Conservation (phyloP, 2,113 vertebrate genomes). For the Chaetodon auriga region DNA sequence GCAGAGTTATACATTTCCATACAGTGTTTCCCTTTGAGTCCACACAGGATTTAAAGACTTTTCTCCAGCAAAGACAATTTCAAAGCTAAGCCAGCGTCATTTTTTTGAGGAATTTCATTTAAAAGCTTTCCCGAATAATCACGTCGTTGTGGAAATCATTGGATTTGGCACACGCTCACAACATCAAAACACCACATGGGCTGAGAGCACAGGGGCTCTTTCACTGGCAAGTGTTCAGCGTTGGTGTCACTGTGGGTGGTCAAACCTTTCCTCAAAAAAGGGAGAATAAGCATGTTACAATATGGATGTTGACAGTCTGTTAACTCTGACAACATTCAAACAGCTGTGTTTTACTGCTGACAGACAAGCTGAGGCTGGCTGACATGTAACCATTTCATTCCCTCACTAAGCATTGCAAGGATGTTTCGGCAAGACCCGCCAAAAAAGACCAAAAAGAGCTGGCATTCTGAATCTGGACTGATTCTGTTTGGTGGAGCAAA, state of each 20-base stretch:
- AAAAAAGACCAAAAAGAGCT: not conserved
- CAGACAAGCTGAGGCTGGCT: conserved; percentile 7
- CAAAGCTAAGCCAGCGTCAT: conserved; percentile 6
- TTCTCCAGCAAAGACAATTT: not conserved
- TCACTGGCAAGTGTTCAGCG: conserved; percentile 22
- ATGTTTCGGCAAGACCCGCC: not conserved
- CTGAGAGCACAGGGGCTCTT: conserved; percentile 3
- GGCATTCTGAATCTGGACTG: not conserved
- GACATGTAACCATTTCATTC: conserved; percentile 9
- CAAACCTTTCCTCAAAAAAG: conserved; percentile 20
- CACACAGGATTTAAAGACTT: not conserved
- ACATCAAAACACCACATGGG: conserved; percentile 41
- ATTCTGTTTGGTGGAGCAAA: not conserved
- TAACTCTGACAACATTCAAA: not conserved
- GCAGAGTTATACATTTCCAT: not conserved
- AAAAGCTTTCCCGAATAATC: conserved; percentile 19
- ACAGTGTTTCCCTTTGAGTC: not conserved
- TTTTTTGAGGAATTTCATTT: conserved; percentile 27
- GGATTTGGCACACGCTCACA: conserved; percentile 36
- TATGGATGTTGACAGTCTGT: not conserved
- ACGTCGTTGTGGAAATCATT: not conserved
- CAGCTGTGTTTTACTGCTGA: not conserved
- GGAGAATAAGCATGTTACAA: not conserved
- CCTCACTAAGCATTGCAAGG: not conserved
- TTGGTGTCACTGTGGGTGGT: not conserved